Percentiles rank a stretch among this genome's conserved stretches.
phyloP scores from a whole-genome alignment of 92 coral and sea anemone species.

The Heteractis magnifica region DNA sequence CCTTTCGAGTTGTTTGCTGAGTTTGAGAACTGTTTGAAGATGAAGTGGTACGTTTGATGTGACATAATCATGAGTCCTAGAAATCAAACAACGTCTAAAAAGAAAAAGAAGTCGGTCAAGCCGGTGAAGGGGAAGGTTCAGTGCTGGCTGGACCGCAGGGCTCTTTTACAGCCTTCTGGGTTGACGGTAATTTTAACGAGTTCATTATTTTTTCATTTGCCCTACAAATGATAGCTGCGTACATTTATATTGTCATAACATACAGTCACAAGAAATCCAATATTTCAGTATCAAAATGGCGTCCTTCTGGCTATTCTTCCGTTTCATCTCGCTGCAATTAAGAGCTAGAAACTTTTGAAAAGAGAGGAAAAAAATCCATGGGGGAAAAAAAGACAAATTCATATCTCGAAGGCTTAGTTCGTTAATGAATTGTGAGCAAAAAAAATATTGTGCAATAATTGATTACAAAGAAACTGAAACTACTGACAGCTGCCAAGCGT shows the following conservation, averaged over 20 bases:
- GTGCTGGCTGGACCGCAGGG: background rate
- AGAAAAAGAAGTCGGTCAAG: constrained; percentile 1
- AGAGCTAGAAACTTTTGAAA: background rate
- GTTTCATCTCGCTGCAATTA: too few relatives aligned
- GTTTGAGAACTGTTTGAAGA: background rate
- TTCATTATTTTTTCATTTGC: background rate
- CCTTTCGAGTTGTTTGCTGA: constrained; percentile 3
- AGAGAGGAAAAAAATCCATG: background rate
- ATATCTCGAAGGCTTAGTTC: background rate
- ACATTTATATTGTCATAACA: background rate
- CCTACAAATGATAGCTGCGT: background rate
- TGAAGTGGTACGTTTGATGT: background rate
- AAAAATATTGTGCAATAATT: background rate
- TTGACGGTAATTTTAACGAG: background rate
- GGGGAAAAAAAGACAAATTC: too few relatives aligned
- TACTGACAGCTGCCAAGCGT: background rate
- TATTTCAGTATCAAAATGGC: background rate
- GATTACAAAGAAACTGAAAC: background rate
- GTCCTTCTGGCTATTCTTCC: background rate
- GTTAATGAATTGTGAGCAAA: background rate
- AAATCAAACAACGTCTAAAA: constrained; percentile 12
- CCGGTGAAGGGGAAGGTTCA: background rate
- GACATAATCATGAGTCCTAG: constrained; percentile 17
- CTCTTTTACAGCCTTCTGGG: background rate
- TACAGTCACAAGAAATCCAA: background rate